These are phyloP conservation scores for Percina caprodes DNA, from an alignment of 2,113 vertebrate genomes.

Conservation along the genomic window DNA sequence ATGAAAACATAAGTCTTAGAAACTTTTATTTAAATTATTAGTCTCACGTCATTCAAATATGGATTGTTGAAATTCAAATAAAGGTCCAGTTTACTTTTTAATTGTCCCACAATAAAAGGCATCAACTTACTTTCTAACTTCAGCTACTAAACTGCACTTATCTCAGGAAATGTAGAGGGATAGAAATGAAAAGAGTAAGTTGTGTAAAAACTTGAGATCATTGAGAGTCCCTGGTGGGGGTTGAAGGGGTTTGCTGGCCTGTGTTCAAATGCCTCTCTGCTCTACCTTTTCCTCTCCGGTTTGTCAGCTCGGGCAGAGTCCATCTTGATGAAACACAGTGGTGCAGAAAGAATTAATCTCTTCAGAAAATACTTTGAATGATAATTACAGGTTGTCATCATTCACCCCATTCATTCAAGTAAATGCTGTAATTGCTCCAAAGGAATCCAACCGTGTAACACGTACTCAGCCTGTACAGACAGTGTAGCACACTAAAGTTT, in stretches of 20 bases:
- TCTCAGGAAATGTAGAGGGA: constrained; percentile 23
- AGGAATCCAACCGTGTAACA: constrained; percentile 61
- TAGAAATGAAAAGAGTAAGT: constrained; percentile 6
- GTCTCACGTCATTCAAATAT: background rate
- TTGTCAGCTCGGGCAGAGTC: constrained; percentile 56
- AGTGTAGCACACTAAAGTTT: constrained; percentile 47
- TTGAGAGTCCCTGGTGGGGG: constrained; percentile 22
- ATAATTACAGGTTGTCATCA: constrained; percentile 80
- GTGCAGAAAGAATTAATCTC: constrained; percentile 68
- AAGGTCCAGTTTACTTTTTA: background rate
- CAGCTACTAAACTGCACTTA: constrained; percentile 21
- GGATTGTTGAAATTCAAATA: background rate
- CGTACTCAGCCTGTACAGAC: constrained; percentile 45
- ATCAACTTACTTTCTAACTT: background rate
- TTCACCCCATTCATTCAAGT: constrained; percentile 56
- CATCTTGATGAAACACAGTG: constrained; percentile 62
- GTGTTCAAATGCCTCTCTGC: constrained; percentile 38
- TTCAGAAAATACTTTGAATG: constrained; percentile 68
- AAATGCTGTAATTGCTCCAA: constrained; percentile 75
- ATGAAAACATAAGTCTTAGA: constrained; percentile 21
- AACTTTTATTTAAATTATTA: constrained; percentile 16
- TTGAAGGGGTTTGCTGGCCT: constrained; percentile 47
- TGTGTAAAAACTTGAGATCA: constrained; percentile 32
- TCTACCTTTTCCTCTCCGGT: constrained; percentile 37
- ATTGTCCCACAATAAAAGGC: background rate